A percentile compares a stretch with the other conserved stretches of the same genome.
Conservation (phyloP, 1,140 invertebrate genomes). For the Drosophila repletoides region DNA sequence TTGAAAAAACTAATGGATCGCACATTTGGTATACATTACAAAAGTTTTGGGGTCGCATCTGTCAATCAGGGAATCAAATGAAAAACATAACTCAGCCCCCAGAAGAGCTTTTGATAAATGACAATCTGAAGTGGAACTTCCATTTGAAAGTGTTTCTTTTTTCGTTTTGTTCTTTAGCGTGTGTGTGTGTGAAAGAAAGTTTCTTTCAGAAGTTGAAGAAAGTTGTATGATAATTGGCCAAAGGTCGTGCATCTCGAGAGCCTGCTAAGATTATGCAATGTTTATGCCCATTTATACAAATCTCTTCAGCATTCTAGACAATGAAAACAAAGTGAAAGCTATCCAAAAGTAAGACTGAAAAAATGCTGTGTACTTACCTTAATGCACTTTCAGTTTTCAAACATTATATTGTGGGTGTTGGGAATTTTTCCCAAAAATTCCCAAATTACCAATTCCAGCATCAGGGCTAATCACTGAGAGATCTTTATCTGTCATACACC, state of each 20-base stretch:
- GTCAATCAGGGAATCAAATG: conserved; percentile 67
- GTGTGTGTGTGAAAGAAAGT: conserved; percentile 67
- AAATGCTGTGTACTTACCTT: conserved; percentile 42
- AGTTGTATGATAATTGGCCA: conserved; percentile 39
- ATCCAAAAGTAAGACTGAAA: not conserved
- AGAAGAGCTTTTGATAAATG: conserved; percentile 56
- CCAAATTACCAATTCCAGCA: conserved; percentile 38
- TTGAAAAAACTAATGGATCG: not conserved
- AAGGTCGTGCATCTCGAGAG: conserved; percentile 45
- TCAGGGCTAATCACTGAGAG: conserved; percentile 35
- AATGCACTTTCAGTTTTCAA: conserved; percentile 67
- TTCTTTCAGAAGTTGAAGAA: conserved; percentile 26
- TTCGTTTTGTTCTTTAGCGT: conserved; percentile 34
- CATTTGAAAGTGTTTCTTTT: not conserved
- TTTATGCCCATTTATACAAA: conserved; percentile 27
- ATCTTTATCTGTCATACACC: conserved; percentile 51
- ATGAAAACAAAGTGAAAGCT: conserved; percentile 65
- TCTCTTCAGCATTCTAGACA: conserved; percentile 41
- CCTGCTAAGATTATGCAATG: conserved; percentile 56
- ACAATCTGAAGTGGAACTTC: conserved; percentile 49
- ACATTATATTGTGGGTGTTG: conserved; percentile 50
- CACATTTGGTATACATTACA: conserved; percentile 62
- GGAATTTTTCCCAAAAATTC: conserved; percentile 19
- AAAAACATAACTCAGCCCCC: conserved; percentile 57
- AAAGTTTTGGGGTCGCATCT: conserved; percentile 16